phyloP scores from a whole-genome alignment of 2,113 vertebrate genomes.

The Gila orcuttii region DNA sequence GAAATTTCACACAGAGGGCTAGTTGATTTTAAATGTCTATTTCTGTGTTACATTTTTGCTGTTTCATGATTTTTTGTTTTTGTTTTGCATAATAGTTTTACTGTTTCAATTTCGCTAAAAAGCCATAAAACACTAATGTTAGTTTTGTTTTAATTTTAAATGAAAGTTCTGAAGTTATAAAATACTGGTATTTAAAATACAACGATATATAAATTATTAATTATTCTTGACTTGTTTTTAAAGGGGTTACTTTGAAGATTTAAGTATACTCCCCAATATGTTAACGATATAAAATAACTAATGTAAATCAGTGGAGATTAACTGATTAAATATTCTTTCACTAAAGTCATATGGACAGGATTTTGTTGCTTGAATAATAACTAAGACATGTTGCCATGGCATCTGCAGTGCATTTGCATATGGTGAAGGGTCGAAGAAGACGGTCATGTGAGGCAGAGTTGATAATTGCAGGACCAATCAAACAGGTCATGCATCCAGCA shows the following conservation, averaged over 20 bases:
- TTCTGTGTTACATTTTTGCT: neutral
- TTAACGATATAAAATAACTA: neutral
- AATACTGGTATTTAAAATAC: too few species aligned
- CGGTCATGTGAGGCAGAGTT: constrained; percentile 12
- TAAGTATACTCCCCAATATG: neutral
- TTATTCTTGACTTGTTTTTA: neutral
- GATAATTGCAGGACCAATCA: constrained; percentile 1
- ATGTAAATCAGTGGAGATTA: neutral
- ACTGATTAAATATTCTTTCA: constrained; percentile 8
- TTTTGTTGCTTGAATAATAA: constrained; percentile 15
- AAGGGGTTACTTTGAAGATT: neutral
- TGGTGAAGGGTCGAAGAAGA: constrained; percentile 39
- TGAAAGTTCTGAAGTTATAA: neutral
- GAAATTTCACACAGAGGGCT: too few species aligned
- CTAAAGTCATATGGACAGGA: neutral
- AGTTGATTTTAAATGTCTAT: neutral
- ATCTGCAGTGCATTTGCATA: constrained; percentile 43
- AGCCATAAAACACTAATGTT: neutral
- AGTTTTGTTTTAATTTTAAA: neutral
- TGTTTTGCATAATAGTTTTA: neutral
- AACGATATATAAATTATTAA: too few species aligned
- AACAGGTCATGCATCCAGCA: neutral
- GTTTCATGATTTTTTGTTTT: neutral
- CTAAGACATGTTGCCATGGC: constrained; percentile 43
- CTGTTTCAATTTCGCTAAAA: neutral